These are phyloP conservation scores for Oreochromis grahami DNA, from an alignment of 2,797 vertebrate genomes.

Conservation along the genomic window DNA sequence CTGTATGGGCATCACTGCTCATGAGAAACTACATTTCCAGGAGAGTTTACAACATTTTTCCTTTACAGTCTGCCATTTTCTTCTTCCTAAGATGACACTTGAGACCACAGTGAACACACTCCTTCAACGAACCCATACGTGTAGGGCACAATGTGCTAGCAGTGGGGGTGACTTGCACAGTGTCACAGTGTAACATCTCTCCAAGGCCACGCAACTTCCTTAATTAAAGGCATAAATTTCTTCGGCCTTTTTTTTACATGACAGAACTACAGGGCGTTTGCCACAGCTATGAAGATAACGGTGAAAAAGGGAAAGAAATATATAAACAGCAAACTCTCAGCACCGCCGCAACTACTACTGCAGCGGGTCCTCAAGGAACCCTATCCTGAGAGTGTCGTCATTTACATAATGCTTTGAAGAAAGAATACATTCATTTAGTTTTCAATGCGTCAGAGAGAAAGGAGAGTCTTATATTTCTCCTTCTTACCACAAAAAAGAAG, in stretches of 20 bases:
- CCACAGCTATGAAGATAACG: constrained; percentile 28
- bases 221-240: constrained; percentile 73
- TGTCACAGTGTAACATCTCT: constrained; percentile 42
- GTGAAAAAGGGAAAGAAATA: constrained; percentile 24
- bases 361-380: constrained; percentile 55
- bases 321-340: constrained; percentile 38
- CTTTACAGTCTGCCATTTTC: constrained; percentile 1
- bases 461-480: constrained; percentile 4
- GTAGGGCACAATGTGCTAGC: not conserved
- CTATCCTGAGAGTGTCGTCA: constrained; percentile 50
- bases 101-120: constrained; percentile 14
- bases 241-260: not conserved
- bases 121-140: not conserved
- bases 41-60: not conserved
- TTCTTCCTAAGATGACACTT: not conserved
- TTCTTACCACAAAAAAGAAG: not conserved
- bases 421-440: constrained; percentile 54
- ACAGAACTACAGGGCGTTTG: constrained; percentile 30
- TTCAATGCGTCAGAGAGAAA: constrained; percentile 54
- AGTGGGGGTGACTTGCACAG: constrained; percentile 20
- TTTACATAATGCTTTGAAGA: constrained; percentile 74
- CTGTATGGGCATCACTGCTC: not conserved
- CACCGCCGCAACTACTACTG: constrained; percentile 31
- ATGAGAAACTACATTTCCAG: constrained; percentile 1
- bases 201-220: constrained; percentile 54